phyloP scores from a whole-genome alignment of 2,797 vertebrate species.

The Cheirogaleus major region DNA sequence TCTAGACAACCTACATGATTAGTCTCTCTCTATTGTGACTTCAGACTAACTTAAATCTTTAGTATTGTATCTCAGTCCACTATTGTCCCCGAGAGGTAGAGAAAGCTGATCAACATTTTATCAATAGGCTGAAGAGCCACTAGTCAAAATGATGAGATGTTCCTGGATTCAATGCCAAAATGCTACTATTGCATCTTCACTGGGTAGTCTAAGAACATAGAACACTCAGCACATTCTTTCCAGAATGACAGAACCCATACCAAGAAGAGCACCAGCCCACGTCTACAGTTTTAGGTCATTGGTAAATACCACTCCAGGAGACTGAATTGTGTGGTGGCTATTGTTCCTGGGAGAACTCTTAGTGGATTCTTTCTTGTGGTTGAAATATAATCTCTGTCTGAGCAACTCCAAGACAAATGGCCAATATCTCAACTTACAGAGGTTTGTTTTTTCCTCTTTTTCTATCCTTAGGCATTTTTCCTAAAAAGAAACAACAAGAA shows the following conservation, averaged over 20 bases:
- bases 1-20: background rate
- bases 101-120: conserved; percentile 1
- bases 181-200: background rate
- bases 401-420: conserved; percentile 75
- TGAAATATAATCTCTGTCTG: conserved; percentile 79
- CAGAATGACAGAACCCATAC: background rate
- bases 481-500: conserved; percentile 60
- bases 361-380: background rate
- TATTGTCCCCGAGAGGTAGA: background rate
- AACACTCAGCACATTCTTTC: background rate
- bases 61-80: background rate
- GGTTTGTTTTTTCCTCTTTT: conserved; percentile 51
- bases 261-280: background rate
- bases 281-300: conserved; percentile 60
- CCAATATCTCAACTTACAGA: conserved; percentile 62
- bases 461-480: conserved; percentile 56
- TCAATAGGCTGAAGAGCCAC: background rate
- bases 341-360: conserved; percentile 58
- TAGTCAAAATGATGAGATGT: conserved; percentile 27
- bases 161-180: background rate
- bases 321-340: background rate
- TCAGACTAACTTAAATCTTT: background rate
- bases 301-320: conserved; percentile 64
- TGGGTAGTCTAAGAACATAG: background rate
- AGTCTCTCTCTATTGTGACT: background rate